Evolutionary conservation across 2,797 vertebrate species (phyloP), one percentile per base, ranked within the genome.

Genomic region (Enteromius unitaeniatus): DNA sequence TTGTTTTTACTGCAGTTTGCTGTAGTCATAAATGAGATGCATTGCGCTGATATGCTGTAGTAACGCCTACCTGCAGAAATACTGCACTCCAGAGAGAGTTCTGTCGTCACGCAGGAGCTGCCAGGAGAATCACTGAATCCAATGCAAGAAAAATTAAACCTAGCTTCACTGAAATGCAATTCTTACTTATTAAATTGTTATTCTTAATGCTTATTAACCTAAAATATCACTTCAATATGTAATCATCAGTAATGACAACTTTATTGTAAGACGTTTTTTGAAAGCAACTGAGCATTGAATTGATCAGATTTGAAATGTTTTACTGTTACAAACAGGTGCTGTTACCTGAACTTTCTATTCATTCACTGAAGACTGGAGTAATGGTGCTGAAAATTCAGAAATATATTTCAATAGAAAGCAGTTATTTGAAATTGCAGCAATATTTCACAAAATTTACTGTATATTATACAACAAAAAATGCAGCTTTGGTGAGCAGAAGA

Each of bases 1-100:
- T 53, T 77, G 49, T 77, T 67, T 76, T 42, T 68, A 68, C 55
- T 26, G 34, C 40, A 60, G 31, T 82, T 76, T 55, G 47, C 60
- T 2, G 1, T 65, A 28, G 26, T 82, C 73, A 65, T 40, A 68
- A 53, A 83, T 53, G 17, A 58, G 73, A 83, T 42, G 34, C 73
- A 67, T 55, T 51, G 34, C 28, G 0, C 68, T 49, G 19, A 37
- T 55, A 21, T n/a, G n/a, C n/a, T n/a, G n/a, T n/a, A n/a, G n/a
- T n/a, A n/a, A n/a, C n/a, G n/a, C n/a, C n/a, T 45, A 26, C 47
- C 67, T 73, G 55, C 58, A 67, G 31, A 77, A 5, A 37, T 28
- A 34, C 70, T 55, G 81, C 55, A 53, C 58, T 75, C 21, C 60
- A 58, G 55, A 53, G 17, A 51, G 55, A 53, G 17, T 9, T 55